Base-by-base conservation (phyloP, 2,888 invertebrate species). In the Drosophila greeni region DNA sequence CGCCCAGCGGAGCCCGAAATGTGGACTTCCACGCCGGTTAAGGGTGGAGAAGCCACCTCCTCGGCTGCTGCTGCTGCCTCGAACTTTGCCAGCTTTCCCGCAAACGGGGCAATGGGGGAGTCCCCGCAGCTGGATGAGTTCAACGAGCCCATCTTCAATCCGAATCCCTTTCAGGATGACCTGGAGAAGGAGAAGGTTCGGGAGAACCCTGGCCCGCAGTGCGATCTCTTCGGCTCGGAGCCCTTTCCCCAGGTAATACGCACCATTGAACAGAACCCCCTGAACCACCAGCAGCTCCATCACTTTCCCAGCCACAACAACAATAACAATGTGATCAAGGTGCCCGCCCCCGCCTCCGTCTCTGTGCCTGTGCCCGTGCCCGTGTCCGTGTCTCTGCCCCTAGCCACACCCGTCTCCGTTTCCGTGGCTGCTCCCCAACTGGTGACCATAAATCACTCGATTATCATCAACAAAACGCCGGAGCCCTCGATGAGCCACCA, bases 211-310 rank as follows among this genome's bases (percentile, higher is more conserved):
- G 18, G 8, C 12, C 14, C 29, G 18, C 81, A 86, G 56, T 76
- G 86, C 31, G 89, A 89, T 80, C 82, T 89, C 31, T 88, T 88
- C 61, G 89, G 87, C 59, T 88, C 86, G 31, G 89, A 89, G 67
- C 89, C 88, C 54, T 89, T 89, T 78, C 88, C 88, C 61, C 85
- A 88, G 86, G 85, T 88, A 85, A 85, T 88, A 72, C 82, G 84
- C 64, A 85, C 39, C 51, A 65, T 62, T 51, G 62, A 40, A 65
- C 51, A 54, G 45, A 64, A 64, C 14, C 64, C 64, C 33, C 1
- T 66, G 36, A 76, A 76, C 62, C 70, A 64, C 66, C 54, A 75
- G 62, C 40, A 75, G 66, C 42, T 59, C 51, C 66, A 66, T 23
- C 47, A 70, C 47, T 70, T 60, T 59, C 53, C 45, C 66, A 75